phyloP scores from a whole-genome alignment of 2,888 invertebrate species.

The Leptarthrus brevirostris region DNA sequence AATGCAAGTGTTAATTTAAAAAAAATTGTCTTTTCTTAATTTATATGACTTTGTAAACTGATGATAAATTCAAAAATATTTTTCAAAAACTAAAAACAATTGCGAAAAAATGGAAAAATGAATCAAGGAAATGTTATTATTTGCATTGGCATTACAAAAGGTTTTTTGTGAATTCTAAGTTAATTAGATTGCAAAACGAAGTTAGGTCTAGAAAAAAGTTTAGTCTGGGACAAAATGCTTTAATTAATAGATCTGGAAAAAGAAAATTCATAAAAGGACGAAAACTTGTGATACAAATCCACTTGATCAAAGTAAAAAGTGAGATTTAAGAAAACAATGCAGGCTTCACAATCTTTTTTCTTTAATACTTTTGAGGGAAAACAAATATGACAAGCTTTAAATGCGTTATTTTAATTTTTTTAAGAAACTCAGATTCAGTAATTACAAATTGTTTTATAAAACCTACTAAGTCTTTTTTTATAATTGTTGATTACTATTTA shows the following conservation, averaged over 20 bases:
- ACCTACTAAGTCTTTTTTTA: no score
- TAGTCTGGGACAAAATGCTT: constrained; percentile 29
- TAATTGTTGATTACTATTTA: no score
- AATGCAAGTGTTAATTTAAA: no score
- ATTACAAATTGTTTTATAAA: no score
- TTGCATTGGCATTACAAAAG: constrained; percentile 42
- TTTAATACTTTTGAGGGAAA: constrained; percentile 9
- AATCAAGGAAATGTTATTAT: constrained; percentile 22
- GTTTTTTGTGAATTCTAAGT: constrained; percentile 26
- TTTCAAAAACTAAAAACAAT: no score
- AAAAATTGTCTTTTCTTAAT: no score
- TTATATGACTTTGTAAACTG: no score
- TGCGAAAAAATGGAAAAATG: constrained; percentile 14
- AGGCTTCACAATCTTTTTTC: constrained; percentile 36
- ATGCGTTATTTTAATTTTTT: background rate
- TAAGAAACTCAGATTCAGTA: no score
- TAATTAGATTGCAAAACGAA: constrained; percentile 29
- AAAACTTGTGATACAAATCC: constrained; percentile 23
- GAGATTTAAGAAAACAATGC: constrained; percentile 39
- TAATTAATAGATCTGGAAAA: constrained; percentile 17
- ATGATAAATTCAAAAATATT: no score
- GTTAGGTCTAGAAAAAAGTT: constrained; percentile 34
- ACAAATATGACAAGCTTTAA: constrained; percentile 29
- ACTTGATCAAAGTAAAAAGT: constrained; percentile 31
- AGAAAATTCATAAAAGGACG: background rate